Conservation (phyloP, 2,797 vertebrate species). For the Diceros bicornis region DNA sequence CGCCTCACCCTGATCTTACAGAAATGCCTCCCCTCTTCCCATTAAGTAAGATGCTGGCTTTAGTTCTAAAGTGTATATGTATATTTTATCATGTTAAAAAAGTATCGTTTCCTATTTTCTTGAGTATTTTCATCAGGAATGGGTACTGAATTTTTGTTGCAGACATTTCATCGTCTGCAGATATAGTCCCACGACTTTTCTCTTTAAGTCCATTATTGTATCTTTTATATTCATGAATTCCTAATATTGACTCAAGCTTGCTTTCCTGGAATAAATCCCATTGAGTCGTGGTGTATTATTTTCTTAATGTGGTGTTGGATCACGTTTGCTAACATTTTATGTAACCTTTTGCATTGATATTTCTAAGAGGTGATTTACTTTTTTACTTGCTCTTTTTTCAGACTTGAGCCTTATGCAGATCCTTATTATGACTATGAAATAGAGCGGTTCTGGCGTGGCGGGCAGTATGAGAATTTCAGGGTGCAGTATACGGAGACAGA, state of each 20-base stretch:
- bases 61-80: not conserved
- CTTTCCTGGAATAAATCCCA: not conserved
- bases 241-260: not conserved
- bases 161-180: not conserved
- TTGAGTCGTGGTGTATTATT: not conserved
- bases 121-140: not conserved
- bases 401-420: slow-evolving; percentile 95
- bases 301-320: not conserved
- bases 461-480: slow-evolving; percentile 99
- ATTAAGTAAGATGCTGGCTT: not conserved
- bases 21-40: not conserved
- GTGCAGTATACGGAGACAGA: slow-evolving; percentile 98
- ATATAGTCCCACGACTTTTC: not conserved
- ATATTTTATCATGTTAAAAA: not conserved
- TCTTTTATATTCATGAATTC: not conserved
- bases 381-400: slow-evolving; percentile 85
- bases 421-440: slow-evolving; percentile 98
- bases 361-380: slow-evolving; percentile 11
- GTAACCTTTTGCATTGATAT: not conserved
- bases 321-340: not conserved
- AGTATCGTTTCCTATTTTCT: not conserved
- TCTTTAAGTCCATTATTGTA: not conserved
- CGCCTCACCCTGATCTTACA: not conserved
- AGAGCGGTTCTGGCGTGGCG: slow-evolving; percentile 97
- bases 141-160: not conserved